These are phyloP conservation scores for Coregonus clupeaformis DNA, from an alignment of 2,113 vertebrate genomes.

Conservation along the genomic window DNA sequence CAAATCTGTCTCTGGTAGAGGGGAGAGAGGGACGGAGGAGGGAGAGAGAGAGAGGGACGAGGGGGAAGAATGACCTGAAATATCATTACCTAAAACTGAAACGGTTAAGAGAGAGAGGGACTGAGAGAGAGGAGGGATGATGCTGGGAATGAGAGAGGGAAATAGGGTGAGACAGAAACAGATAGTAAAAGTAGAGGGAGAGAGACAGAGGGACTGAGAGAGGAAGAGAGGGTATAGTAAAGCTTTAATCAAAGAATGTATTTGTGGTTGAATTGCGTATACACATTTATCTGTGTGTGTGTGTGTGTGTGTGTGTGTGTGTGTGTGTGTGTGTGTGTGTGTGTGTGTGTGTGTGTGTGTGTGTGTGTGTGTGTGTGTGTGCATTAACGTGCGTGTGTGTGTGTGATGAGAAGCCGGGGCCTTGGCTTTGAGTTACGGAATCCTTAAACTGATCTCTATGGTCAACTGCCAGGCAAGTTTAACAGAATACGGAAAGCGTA, in stretches of 20 bases:
- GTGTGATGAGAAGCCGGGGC: constrained; percentile 44
- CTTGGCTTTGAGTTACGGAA: constrained; percentile 49
- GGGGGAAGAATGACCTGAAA: not conserved
- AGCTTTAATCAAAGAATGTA: constrained; percentile 22
- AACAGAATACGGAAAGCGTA: constrained; percentile 44
- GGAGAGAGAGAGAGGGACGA: not conserved
- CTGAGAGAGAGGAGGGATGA: constrained; percentile 29
- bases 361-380: no score
- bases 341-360: no score
- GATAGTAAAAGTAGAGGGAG: no score
- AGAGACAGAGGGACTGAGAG: constrained; percentile 23
- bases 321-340: no score
- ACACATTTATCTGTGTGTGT: no score
- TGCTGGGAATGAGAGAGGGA: no score
- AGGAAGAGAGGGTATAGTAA: not conserved
- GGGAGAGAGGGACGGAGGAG: constrained; percentile 28
- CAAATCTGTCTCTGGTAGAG: not conserved
- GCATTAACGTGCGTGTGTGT: not conserved
- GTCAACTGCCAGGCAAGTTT: constrained; percentile 60
- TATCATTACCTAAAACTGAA: not conserved
- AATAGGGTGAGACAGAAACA: no score
- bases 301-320: no score
- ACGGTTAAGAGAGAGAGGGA: no score
- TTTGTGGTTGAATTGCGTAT: constrained; percentile 5
- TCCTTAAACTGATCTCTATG: constrained; percentile 53